Percentiles rank a stretch among this genome's conserved stretches.
These are phyloP conservation scores for Sternarchorhynchus goeldii DNA, from an alignment of 2,797 vertebrate genomes.

Conservation along the genomic window DNA sequence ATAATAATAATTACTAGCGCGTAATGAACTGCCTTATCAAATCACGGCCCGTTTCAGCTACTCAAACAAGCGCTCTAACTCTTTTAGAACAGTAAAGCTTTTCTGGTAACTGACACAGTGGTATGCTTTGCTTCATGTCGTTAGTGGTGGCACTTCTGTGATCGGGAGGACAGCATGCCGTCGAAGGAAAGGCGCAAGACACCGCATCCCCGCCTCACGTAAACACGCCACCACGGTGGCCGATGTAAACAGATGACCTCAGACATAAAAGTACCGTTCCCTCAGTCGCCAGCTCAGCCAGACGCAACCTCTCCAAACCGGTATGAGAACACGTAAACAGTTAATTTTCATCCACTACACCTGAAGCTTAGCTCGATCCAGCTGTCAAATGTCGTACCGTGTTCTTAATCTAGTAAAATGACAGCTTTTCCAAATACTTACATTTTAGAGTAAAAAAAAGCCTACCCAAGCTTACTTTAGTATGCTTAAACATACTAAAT, in stretches of 20 bases:
- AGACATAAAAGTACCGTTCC: slow-evolving; percentile 5
- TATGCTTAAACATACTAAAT: too few relatives aligned
- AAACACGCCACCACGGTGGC: slow-evolving; percentile 25
- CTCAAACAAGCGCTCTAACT: neutral
- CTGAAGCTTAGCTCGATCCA: too few relatives aligned
- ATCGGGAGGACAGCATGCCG: slow-evolving; percentile 26
- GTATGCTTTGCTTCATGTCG: slow-evolving; percentile 26
- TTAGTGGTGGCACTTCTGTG: slow-evolving; percentile 49
- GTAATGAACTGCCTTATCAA: too few relatives aligned
- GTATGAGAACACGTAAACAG: slow-evolving; percentile 2
- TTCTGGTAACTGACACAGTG: slow-evolving; percentile 39
- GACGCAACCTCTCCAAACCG: neutral
- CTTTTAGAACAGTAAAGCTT: neutral
- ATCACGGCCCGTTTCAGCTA: neutral
- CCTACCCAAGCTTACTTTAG: too few relatives aligned
- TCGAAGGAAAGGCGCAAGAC: slow-evolving; percentile 23
- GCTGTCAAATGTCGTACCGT: too few relatives aligned
- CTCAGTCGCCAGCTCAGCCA: neutral
- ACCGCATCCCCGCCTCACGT: slow-evolving; percentile 11
- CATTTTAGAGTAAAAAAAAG: too few relatives aligned
- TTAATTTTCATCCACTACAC: neutral
- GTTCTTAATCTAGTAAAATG: too few relatives aligned
- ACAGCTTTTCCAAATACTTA: too few relatives aligned
- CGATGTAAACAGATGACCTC: slow-evolving; percentile 49
- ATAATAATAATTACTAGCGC: too few relatives aligned